These are phyloP conservation scores for Drosophila miranda DNA, from an alignment of 1,140 invertebrate genomes.

Conservation along the genomic window DNA sequence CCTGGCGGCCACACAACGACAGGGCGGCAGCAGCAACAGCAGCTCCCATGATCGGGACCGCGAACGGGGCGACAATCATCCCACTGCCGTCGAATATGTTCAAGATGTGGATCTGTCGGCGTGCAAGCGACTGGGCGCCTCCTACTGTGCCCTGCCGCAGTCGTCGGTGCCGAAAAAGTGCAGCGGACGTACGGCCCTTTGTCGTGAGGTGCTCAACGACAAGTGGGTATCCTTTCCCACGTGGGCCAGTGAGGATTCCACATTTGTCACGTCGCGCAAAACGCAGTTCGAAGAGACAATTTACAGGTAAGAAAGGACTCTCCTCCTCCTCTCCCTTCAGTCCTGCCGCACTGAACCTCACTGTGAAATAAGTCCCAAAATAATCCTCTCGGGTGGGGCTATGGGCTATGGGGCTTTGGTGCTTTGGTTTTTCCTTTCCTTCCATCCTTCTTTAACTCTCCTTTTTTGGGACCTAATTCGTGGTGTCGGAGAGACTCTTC, in stretches of 20 bases:
- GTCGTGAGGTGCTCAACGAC: slow-evolving; percentile 97
- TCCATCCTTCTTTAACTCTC: background rate
- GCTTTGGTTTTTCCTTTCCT: slow-evolving; percentile 9
- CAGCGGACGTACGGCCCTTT: slow-evolving; percentile 93
- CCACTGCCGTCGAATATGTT: slow-evolving; percentile 87
- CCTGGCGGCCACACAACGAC: slow-evolving; percentile 65
- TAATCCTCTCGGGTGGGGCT: background rate
- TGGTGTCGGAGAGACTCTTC: slow-evolving; percentile 3
- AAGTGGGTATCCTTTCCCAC: slow-evolving; percentile 99
- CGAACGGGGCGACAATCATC: slow-evolving; percentile 88
- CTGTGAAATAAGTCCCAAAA: slow-evolving; percentile 10
- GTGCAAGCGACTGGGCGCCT: slow-evolving; percentile 97
- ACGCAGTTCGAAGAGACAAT: slow-evolving; percentile 99
- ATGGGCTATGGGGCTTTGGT: background rate
- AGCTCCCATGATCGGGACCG: slow-evolving; percentile 83
- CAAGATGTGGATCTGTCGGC: slow-evolving; percentile 91
- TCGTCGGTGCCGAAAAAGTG: slow-evolving; percentile 93
- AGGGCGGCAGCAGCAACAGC: slow-evolving; percentile 56
- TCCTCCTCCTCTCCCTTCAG: background rate
- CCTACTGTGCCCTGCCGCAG: slow-evolving; percentile 96
- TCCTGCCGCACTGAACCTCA: too few species aligned
- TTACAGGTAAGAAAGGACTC: slow-evolving; percentile 87
- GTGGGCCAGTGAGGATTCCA: slow-evolving; percentile 98
- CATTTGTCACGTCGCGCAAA: slow-evolving; percentile 98
- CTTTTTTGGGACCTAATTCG: background rate